Evolutionary conservation across 2,888 invertebrate genomes (phyloP), one percentile per base, ranked within the genome.

Genomic region (Ormyrus thymus): DNA sequence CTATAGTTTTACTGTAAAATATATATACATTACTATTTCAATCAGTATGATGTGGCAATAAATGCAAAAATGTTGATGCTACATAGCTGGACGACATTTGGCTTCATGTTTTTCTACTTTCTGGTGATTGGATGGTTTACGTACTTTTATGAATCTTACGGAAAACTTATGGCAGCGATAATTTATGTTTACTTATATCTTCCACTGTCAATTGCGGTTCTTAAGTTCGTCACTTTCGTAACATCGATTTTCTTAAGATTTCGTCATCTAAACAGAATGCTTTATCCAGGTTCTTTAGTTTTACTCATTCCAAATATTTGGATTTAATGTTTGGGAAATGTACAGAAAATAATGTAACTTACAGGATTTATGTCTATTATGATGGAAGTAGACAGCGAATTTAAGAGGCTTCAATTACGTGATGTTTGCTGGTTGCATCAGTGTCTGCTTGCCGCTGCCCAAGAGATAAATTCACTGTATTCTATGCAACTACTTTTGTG

Each of bases 401-500:
- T 10, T 4, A 71, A 71, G 6, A 29, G 71, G n/a, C 46, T 71
- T 6, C 51, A 61, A 11, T 43, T 71, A n/a, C 61, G 71, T 13
- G 84, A 86, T 29, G 81, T 84, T n/a, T 85, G 84, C 82, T 85
- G 86, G 83, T 66, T 85, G 64, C 85, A 86, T 45, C 83, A 78
- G 51, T 82, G 81, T 50, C 75, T 86, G 9, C 81, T 72, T 6
- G 83, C 81, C 11, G 85, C 86, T 0, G 83, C 83, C 0, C 83
- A 86, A 68, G 79, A 79, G 58, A 78, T 85, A 8, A 86, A 86
- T 68, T 83, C 84, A 10, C 83, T 84, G 1, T 86, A 86, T 50
- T 80, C 83, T 48, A 56, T 81, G 1, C 85, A 84, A 29, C 69
- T 86, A 45, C 77, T 85, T n/a, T 45, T 85, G 7, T 86, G 87